Evolutionary conservation across 2,113 vertebrate species (phyloP).

Genomic region (Gymnorhina tibicen): DNA sequence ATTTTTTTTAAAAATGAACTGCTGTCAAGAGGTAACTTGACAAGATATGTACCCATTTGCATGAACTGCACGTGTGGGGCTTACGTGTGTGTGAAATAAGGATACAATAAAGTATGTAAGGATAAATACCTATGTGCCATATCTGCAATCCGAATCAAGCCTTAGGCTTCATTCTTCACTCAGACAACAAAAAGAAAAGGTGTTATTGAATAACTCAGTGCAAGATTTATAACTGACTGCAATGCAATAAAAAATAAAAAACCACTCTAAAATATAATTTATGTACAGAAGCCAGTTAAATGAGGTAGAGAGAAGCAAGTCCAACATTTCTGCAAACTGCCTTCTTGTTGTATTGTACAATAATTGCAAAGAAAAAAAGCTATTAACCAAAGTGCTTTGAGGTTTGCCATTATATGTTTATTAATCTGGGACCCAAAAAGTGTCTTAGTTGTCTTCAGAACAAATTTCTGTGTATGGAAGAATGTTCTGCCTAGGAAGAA

Average conservation of each 20-base stretch:
- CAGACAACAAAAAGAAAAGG: not conserved
- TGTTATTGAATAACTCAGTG: conserved; percentile 14
- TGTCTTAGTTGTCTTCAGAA: not conserved
- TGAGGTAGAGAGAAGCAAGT: not conserved
- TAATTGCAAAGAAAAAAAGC: not conserved
- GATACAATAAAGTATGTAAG: not conserved
- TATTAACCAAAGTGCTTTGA: not conserved
- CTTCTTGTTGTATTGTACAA: not conserved
- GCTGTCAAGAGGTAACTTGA: not conserved
- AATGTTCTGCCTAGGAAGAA: not conserved
- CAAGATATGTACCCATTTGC: not conserved
- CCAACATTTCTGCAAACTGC: not conserved
- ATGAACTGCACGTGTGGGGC: not conserved
- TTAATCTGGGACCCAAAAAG: not conserved
- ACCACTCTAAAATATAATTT: not conserved
- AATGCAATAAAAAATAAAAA: not conserved
- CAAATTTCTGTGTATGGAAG: not conserved
- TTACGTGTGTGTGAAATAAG: not conserved
- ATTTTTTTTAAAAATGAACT: not conserved
- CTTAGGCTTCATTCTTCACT: conserved; percentile 27
- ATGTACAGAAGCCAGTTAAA: conserved; percentile 10
- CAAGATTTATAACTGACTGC: conserved; percentile 31
- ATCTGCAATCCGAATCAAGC: conserved; percentile 44
- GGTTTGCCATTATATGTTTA: not conserved
- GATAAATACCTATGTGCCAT: not conserved